Percentiles rank a stretch among this genome's conserved stretches.
Conservation (phyloP, 1,140 invertebrate genomes). For the Caenorhabditis brenneri region DNA sequence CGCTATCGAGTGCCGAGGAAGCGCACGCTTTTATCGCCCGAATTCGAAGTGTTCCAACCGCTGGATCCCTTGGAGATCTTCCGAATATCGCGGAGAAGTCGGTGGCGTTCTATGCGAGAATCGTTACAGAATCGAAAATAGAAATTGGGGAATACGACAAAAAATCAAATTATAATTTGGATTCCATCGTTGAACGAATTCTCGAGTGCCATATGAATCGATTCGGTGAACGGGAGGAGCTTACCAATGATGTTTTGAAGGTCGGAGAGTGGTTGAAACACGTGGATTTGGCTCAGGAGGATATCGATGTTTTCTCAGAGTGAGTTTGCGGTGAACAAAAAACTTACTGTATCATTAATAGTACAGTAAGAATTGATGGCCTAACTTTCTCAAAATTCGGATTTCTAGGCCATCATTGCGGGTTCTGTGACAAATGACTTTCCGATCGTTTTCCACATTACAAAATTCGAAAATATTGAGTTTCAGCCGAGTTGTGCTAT, state of each 20-base stretch:
- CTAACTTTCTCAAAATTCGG: too few species aligned
- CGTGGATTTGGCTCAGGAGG: constrained; percentile 13
- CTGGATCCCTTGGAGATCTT: not conserved
- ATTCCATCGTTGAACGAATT: constrained; percentile 10
- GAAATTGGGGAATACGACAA: not conserved
- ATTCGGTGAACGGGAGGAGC: not conserved
- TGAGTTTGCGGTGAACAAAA: not conserved
- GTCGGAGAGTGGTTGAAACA: constrained; percentile 17
- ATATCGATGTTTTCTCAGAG: constrained; percentile 14
- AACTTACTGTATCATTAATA: too few species aligned
- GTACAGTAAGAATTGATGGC: too few species aligned
- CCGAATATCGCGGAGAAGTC: constrained; percentile 4
- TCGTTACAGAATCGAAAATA: not conserved
- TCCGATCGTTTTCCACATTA: too few species aligned
- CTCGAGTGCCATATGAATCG: not conserved
- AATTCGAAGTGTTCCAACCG: not conserved
- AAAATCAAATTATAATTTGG: not conserved
- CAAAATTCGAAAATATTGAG: too few species aligned
- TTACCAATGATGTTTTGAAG: not conserved
- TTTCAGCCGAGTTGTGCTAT: too few species aligned
- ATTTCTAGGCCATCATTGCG: too few species aligned
- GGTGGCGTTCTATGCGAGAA: not conserved
- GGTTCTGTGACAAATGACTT: too few species aligned
- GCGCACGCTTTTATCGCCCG: not conserved
- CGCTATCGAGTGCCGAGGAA: not conserved